Evolutionary conservation across 2,888 invertebrate genomes (phyloP).

Genomic region (Cryptocephalus moraei): DNA sequence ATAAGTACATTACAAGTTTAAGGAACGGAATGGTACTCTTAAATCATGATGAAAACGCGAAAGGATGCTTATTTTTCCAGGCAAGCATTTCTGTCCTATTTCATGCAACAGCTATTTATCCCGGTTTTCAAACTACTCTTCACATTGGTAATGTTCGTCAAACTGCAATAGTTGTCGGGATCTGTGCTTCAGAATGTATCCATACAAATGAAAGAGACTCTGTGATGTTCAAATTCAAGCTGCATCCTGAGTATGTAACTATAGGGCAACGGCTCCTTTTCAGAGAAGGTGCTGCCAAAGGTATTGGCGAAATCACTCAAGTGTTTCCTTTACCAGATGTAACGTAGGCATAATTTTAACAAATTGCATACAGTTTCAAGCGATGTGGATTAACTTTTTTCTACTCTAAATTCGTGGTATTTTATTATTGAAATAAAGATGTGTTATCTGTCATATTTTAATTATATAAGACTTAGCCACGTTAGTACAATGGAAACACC

Average conservation of each 20-base stretch:
- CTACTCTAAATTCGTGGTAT: no score
- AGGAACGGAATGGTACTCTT: slow-evolving; percentile 81
- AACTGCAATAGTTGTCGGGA: slow-evolving; percentile 81
- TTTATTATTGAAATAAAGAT: no score
- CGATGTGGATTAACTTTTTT: no score
- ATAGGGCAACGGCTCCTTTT: slow-evolving; percentile 71
- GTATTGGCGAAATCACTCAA: slow-evolving; percentile 74
- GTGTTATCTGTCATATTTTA: no score
- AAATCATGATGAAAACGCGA: slow-evolving; percentile 40
- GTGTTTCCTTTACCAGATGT: slow-evolving; percentile 45
- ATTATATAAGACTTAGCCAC: no score
- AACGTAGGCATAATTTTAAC: no score
- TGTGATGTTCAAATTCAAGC: slow-evolving; percentile 79
- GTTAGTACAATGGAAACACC: no score
- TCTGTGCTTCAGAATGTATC: slow-evolving; percentile 52
- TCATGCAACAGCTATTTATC: slow-evolving; percentile 73
- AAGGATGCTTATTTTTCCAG: slow-evolving; percentile 55
- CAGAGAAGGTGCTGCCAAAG: slow-evolving; percentile 75
- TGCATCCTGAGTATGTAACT: slow-evolving; percentile 81
- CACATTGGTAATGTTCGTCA: slow-evolving; percentile 94
- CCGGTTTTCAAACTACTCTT: slow-evolving; percentile 84
- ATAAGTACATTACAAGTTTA: slow-evolving; percentile 49
- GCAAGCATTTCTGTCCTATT: slow-evolving; percentile 84
- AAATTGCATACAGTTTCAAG: no score
- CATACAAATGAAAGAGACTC: slow-evolving; percentile 79